Evolutionary conservation across 1,140 invertebrate species (phyloP), one percentile per base, ranked within the genome.

Genomic region (Chymomyza costata): DNA sequence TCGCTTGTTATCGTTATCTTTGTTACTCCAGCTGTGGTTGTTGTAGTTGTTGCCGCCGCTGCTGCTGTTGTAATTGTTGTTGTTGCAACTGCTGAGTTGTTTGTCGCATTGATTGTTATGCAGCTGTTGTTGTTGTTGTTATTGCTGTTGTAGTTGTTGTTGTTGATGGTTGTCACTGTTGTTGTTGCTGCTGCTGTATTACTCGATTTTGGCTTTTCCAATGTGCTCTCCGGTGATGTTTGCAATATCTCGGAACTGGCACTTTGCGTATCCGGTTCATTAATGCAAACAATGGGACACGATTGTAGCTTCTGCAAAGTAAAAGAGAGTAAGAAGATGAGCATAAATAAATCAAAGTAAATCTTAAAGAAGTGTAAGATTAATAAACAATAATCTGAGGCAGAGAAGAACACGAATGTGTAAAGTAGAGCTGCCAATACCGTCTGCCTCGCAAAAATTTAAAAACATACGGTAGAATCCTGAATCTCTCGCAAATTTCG

Each of bases 231-330:
- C 6, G 82, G 68, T 53, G 71, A 45, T 17, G 76, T 64, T 35
- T 83, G 65, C 54, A 82, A 52, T 47, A 78, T 80, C 52, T 84
- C 78, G 38, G 71, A 69, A 43, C 50, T 73, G 38, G 68, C 58
- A 57, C 82, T 84, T 21, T 84, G 63, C 28, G 82, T 84, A 48
- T 84, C 82, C 11, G 78, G 82, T 32, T 84, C 78, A 59, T 81
- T 84, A 18, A 78, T 81, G 61, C 78, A 84, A 34, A 74, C 71
- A 47, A 82, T 84, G 17, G 82, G 82, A 52, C 82, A 84, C 41
- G 82, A 67, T 53, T 82, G 82, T 11, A 84, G 61, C 30, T 76
- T 84, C 82, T 84, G 80, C 28, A 66, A 48, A 8, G 7, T 5
- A 1, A 31, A 19, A 28, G n/a, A 25, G 17, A 45, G 11, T 11